Conservation (phyloP, 2,797 vertebrate species). For the Typhlichthys subterraneus region DNA sequence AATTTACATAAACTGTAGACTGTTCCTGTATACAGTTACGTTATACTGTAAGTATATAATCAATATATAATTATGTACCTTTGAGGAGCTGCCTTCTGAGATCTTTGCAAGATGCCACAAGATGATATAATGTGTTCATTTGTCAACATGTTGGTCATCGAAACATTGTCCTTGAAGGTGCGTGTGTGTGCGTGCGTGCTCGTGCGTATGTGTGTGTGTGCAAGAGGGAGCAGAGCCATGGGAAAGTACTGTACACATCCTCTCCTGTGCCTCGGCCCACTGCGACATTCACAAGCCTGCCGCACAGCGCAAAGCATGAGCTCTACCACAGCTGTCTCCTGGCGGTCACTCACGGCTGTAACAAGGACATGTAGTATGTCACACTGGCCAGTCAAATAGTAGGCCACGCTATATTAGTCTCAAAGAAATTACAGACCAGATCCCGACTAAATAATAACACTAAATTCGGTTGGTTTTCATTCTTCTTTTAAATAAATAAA, state of each 20-base stretch:
- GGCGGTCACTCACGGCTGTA: constrained; percentile 92
- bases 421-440: no score
- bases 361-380: no score
- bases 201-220: no score
- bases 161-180: background rate
- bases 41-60: no score
- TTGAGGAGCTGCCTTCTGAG: constrained; percentile 92
- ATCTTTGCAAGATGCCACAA: constrained; percentile 97
- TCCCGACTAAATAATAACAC: no score
- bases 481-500: no score
- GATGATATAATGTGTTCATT: constrained; percentile 90
- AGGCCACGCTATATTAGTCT: no score
- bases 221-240: no score
- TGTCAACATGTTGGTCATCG: background rate
- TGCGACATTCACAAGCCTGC: constrained; percentile 95
- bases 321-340: constrained; percentile 97
- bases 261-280: constrained; percentile 98
- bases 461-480: no score
- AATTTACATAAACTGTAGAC: no score
- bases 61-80: constrained; percentile 71
- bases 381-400: no score
- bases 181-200: background rate
- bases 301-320: constrained; percentile 99
- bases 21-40: no score
- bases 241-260: constrained; percentile 80